Conservation (phyloP, 2,113 vertebrate genomes). For the Catagonus wagneri region DNA sequence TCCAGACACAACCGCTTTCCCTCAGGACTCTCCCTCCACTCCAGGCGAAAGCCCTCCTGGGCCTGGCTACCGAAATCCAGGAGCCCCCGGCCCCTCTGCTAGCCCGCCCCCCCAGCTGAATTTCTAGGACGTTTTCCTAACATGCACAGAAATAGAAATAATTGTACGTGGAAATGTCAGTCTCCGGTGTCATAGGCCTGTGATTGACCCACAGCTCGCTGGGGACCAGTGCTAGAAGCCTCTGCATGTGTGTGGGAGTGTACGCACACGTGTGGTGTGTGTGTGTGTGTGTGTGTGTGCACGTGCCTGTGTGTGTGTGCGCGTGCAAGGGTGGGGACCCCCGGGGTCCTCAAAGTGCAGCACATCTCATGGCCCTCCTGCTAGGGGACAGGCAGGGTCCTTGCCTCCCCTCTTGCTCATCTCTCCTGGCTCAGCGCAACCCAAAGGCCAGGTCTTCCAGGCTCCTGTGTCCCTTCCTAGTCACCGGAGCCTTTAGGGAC, state of each 20-base stretch:
- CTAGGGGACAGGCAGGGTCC: not conserved
- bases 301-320: too few relatives aligned
- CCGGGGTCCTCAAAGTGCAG: not conserved
- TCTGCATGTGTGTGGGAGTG: not conserved
- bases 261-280: not conserved
- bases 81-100: not conserved
- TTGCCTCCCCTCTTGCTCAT: not conserved
- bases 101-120: not conserved
- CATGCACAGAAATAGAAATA: slow-evolving; percentile 46
- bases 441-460: not conserved
- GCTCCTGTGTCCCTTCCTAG: not conserved
- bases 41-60: slow-evolving; percentile 7
- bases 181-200: not conserved
- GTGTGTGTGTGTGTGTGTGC: too few relatives aligned
- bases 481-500: slow-evolving; percentile 54
- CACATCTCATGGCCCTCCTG: not conserved
- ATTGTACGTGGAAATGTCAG: slow-evolving; percentile 9
- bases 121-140: slow-evolving; percentile 16
- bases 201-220: not conserved
- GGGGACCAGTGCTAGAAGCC: not conserved
- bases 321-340: too few relatives aligned
- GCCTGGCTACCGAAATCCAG: not conserved
- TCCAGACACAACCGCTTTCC: not conserved
- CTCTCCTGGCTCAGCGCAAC: not conserved
- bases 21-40: not conserved